Evolutionary conservation across 2,797 vertebrate genomes (phyloP).

Genomic region (Borostomias antarcticus): DNA sequence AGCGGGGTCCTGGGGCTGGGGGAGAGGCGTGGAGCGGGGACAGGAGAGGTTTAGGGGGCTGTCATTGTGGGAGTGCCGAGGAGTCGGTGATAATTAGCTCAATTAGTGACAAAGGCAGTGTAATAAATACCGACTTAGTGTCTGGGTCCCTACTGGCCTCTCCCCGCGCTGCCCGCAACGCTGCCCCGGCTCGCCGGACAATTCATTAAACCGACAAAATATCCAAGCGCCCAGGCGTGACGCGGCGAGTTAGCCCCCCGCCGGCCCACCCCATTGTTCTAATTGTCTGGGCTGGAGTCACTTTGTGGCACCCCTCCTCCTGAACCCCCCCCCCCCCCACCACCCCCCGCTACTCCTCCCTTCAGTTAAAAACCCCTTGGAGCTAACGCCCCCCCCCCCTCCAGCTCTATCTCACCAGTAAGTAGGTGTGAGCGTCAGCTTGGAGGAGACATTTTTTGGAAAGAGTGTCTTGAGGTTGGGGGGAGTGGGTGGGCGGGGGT

Average conservation of each 20-base stretch:
- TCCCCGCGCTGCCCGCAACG: conserved; percentile 90
- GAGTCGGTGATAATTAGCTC: conserved; percentile 99
- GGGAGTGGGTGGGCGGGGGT: conserved; percentile 74
- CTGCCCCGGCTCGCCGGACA: conserved; percentile 98
- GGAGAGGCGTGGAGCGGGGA: background rate
- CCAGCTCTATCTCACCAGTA: conserved; percentile 88
- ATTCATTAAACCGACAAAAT: conserved; percentile 99
- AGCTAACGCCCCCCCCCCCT: conserved; percentile 87
- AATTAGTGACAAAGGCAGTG: conserved; percentile 99
- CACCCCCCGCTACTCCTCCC: conserved; percentile 70
- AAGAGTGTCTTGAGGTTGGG: conserved; percentile 76
- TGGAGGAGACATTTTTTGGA: conserved; percentile 77
- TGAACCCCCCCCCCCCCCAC: conserved; percentile 71
- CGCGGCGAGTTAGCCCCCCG: conserved; percentile 98
- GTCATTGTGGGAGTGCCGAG: conserved; percentile 93
- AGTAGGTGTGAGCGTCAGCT: conserved; percentile 98
- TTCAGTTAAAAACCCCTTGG: conserved; percentile 77
- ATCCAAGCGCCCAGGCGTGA: conserved; percentile 98
- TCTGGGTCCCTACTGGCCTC: conserved; percentile 99
- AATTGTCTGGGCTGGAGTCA: conserved; percentile 89
- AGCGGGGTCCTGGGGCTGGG: conserved; percentile 51
- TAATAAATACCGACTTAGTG: conserved; percentile 99
- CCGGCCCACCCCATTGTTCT: conserved; percentile 93
- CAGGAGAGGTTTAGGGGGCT: no score
- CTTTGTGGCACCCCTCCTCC: conserved; percentile 81